Evolutionary conservation across 1,140 invertebrate species (phyloP), one percentile per base, ranked within the genome.

Genomic region (Ganaspis sp.): DNA sequence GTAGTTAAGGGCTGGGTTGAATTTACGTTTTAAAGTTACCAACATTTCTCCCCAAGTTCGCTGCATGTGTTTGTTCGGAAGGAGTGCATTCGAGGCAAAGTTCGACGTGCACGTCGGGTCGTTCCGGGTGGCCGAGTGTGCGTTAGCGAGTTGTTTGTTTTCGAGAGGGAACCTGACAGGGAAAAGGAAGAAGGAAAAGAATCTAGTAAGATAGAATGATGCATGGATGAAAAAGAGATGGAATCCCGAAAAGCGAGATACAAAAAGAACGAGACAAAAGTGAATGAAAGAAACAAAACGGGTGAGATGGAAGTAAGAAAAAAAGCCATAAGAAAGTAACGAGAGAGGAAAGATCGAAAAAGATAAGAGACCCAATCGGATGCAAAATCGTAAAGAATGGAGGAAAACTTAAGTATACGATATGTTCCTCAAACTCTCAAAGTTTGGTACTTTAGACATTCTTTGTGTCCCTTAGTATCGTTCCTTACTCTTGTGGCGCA

Each of bases 21-120:
- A 87, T 86, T 85, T 86, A 85, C 84, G 85, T 86, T 86, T 87
- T 85, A 87, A 87, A 86, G 86, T 86, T 86, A 83, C 42, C 78
- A 72, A 81, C 69, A 74, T 77, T 84, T 84, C 81, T 70, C 77
- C 82, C 29, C 75, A 85, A 85, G 84, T 84, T 84, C 74, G 75
- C 29, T 72, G 70, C 75, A 82, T 77, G 79, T 81, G 75, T 79
- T 77, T 78, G 74, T 78, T 76, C 45, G 75, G 49, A 82, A 86
- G 54, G 8, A 64, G 81, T 80, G 82, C 82, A 85, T 84, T 77
- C 69, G 73, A 82, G 76, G 74, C 81, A 81, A 86, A 87, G 79
- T 87, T 87, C 81, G 84, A 81, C 78, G 78, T 79, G 69, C 71
- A 78, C 74, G 79, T 79, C 83, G 79, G 38, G 71, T 77, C 79